These are phyloP conservation scores for Agrotis segetum DNA, from an alignment of 2,888 invertebrate genomes.

Conservation along the genomic window DNA sequence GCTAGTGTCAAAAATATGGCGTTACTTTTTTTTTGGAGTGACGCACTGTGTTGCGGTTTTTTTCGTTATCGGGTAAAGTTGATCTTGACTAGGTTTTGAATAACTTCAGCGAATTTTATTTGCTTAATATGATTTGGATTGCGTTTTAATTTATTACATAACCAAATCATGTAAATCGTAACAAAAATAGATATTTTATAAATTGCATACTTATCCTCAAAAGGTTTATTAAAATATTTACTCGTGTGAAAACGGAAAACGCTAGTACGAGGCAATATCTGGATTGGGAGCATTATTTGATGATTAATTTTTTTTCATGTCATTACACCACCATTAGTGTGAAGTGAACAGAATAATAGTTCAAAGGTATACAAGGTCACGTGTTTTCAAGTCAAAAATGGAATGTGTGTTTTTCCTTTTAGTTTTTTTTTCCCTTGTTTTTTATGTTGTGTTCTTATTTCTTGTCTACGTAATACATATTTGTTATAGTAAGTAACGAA, in stretches of 20 bases:
- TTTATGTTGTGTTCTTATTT: constrained; percentile 26
- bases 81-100: constrained; percentile 9
- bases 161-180: neutral
- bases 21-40: constrained; percentile 6
- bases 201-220: neutral
- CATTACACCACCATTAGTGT: constrained; percentile 5
- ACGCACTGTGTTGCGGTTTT: constrained; percentile 15
- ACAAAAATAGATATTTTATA: neutral
- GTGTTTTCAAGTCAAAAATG: constrained; percentile 6
- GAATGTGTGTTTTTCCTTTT: neutral
- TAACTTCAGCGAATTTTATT: neutral
- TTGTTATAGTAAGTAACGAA: constrained; percentile 43
- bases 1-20: constrained; percentile 29
- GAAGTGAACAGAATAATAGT: constrained; percentile 6
- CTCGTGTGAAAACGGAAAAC: constrained; percentile 4
- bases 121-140: neutral
- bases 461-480: constrained; percentile 22
- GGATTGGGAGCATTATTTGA: neutral
- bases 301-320: neutral
- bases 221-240: no score
- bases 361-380: constrained; percentile 18
- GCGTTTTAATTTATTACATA: neutral
- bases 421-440: neutral
- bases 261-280: constrained; percentile 11
- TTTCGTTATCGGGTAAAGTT: neutral